A percentile compares a stretch with the other conserved stretches of the same genome.
Evolutionary conservation across 1,140 invertebrate species (phyloP).

Genomic region (Armadillidium nasatum): DNA sequence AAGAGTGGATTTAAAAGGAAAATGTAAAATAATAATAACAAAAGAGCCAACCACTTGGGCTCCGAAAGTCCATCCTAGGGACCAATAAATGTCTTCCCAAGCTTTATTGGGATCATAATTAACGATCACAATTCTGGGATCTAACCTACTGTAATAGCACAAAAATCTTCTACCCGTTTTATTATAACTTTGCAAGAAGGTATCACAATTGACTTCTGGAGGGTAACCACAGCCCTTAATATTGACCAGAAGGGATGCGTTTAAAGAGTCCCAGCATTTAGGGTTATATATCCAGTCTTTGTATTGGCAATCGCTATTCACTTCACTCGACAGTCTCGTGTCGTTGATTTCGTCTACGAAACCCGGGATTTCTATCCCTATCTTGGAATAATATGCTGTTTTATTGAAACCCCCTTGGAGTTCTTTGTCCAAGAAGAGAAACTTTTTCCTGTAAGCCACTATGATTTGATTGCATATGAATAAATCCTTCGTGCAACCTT

Average conservation of each 20-base stretch:
- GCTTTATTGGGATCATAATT: slow-evolving; percentile 62
- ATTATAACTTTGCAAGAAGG: slow-evolving; percentile 72
- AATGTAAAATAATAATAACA: slow-evolving; percentile 38
- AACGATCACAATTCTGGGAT: slow-evolving; percentile 77
- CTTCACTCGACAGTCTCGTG: background rate
- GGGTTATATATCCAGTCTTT: background rate
- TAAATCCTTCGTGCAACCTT: slow-evolving; percentile 69
- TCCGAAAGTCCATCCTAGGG: slow-evolving; percentile 39
- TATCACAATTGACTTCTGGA: slow-evolving; percentile 77
- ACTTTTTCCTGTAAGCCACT: slow-evolving; percentile 63
- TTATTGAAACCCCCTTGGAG: background rate
- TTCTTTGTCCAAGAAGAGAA: slow-evolving; percentile 14
- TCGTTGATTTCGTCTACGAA: background rate
- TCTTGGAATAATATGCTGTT: background rate
- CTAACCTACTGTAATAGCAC: slow-evolving; percentile 79
- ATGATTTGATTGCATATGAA: slow-evolving; percentile 63
- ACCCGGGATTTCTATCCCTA: background rate
- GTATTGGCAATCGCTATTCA: background rate
- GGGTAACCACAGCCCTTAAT: slow-evolving; percentile 86
- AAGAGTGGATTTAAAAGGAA: slow-evolving; percentile 21
- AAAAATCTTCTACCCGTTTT: slow-evolving; percentile 63
- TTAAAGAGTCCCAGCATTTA: slow-evolving; percentile 31
- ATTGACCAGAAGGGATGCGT: slow-evolving; percentile 67
- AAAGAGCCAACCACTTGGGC: slow-evolving; percentile 31
- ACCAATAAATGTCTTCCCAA: slow-evolving; percentile 20